These are phyloP conservation scores for Hypsibius dujardini DNA, from an alignment of 1,140 invertebrate genomes.

Conservation along the genomic window DNA sequence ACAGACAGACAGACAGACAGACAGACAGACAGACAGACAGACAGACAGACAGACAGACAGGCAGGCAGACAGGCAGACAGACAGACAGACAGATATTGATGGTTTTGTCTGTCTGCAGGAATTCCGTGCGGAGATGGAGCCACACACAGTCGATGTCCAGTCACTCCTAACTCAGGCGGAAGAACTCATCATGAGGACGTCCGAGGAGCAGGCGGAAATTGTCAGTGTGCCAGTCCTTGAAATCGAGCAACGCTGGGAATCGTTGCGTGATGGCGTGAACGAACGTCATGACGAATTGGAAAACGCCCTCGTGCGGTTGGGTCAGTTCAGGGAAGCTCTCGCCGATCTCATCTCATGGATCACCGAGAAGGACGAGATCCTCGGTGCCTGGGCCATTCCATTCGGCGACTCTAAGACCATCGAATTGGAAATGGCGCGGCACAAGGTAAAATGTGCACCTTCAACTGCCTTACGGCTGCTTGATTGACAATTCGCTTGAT, in stretches of 20 bases:
- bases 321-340: constrained; percentile 90
- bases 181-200: constrained; percentile 73
- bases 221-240: constrained; percentile 73
- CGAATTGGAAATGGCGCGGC: constrained; percentile 88
- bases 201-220: constrained; percentile 71
- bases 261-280: constrained; percentile 64
- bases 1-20: too few relatives aligned
- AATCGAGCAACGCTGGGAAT: constrained; percentile 81
- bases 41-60: too few relatives aligned
- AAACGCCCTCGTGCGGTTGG: constrained; percentile 71
- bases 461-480: too few relatives aligned
- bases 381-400: constrained; percentile 69
- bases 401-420: constrained; percentile 70
- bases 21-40: too few relatives aligned
- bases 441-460: too few relatives aligned
- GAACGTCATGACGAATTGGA: constrained; percentile 78
- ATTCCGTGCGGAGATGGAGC: constrained; percentile 50
- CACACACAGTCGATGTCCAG: constrained; percentile 93
- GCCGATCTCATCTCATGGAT: constrained; percentile 87
- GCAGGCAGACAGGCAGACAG: too few relatives aligned
- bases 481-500: too few relatives aligned
- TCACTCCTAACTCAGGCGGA: constrained; percentile 75
- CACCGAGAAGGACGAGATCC: constrained; percentile 57
- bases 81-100: too few relatives aligned
- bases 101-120: too few relatives aligned